phyloP scores from a whole-genome alignment of 2,113 vertebrate genomes.

The Hippocampus zosterae region DNA sequence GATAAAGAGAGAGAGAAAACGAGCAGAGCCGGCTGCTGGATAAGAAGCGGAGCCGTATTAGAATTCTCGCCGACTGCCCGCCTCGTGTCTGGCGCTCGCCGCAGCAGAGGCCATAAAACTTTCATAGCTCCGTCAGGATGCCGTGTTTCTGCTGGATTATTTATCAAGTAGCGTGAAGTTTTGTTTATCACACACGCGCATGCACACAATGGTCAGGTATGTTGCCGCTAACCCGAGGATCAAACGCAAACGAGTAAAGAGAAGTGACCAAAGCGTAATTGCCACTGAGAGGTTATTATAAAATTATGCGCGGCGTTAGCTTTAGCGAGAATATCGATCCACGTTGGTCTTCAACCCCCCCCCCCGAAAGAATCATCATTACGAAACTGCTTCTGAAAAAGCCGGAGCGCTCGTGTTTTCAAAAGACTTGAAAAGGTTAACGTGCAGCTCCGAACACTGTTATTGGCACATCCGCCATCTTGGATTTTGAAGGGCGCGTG shows the following conservation, averaged over 20 bases:
- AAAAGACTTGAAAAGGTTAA: slow-evolving; percentile 9
- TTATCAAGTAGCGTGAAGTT: slow-evolving; percentile 66
- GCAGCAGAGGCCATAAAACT: slow-evolving; percentile 63
- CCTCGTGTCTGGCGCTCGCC: slow-evolving; percentile 47
- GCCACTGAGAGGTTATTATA: not conserved
- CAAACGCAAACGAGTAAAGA: not conserved
- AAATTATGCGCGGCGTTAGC: slow-evolving; percentile 33
- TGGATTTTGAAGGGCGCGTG: not conserved
- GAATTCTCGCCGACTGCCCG: slow-evolving; percentile 33
- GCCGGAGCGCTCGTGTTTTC: slow-evolving; percentile 10
- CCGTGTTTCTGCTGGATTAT: slow-evolving; percentile 71
- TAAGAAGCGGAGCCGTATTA: slow-evolving; percentile 41
- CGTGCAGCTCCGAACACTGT: not conserved
- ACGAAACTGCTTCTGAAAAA: not conserved
- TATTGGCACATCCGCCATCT: not conserved
- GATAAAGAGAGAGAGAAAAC: slow-evolving; percentile 19
- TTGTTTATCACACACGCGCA: slow-evolving; percentile 69
- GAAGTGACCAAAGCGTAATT: not conserved
- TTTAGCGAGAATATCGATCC: slow-evolving; percentile 28
- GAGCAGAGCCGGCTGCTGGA: slow-evolving; percentile 18
- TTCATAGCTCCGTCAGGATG: slow-evolving; percentile 66
- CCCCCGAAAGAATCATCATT: not conserved
- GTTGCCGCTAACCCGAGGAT: not conserved
- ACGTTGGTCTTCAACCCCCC: not conserved
- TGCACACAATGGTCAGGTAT: slow-evolving; percentile 48